Percentiles rank a stretch among this genome's conserved stretches.
phyloP scores from a whole-genome alignment of 2,797 vertebrate species.

The Labeo calbasu region DNA sequence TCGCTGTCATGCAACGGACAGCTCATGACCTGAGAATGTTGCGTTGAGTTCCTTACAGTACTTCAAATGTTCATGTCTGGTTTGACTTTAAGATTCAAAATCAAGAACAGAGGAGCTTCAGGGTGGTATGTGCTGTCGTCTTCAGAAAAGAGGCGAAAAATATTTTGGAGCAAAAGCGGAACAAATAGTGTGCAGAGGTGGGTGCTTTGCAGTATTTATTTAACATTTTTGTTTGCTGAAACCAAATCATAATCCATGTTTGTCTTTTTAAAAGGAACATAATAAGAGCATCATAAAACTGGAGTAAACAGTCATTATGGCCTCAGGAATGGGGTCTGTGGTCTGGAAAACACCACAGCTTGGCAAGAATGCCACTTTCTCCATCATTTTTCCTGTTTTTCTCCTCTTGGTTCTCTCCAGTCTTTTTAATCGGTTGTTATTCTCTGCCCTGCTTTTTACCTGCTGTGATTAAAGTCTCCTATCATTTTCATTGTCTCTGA shows the following conservation, averaged over 20 bases:
- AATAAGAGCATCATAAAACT: slow-evolving; percentile 40
- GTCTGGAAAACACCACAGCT: slow-evolving; percentile 21
- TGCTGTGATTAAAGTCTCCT: slow-evolving; percentile 1
- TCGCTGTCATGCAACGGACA: neutral
- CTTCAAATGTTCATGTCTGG: slow-evolving; percentile 42
- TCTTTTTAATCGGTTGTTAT: neutral
- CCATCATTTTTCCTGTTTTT: neutral
- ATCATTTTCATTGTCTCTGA: neutral
- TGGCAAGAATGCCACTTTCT: slow-evolving; percentile 2
- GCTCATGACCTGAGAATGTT: slow-evolving; percentile 24
- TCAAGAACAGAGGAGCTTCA: slow-evolving; percentile 51
- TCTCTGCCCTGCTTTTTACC: slow-evolving; percentile 10
- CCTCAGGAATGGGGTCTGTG: slow-evolving; percentile 18
- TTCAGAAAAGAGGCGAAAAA: slow-evolving; percentile 1
- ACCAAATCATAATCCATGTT: slow-evolving; percentile 39
- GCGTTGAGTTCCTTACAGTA: neutral
- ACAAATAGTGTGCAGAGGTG: slow-evolving; percentile 32
- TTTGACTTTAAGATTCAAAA: slow-evolving; percentile 45
- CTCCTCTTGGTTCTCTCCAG: neutral
- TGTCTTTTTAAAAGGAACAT: slow-evolving; percentile 35
- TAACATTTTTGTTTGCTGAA: slow-evolving; percentile 30
- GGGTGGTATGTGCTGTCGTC: slow-evolving; percentile 50
- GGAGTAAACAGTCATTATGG: slow-evolving; percentile 38
- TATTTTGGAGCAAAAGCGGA: slow-evolving; percentile 25
- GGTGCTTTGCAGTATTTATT: neutral